Conservation (phyloP, 2,888 invertebrate species). For the Brachylomia viminalis region DNA sequence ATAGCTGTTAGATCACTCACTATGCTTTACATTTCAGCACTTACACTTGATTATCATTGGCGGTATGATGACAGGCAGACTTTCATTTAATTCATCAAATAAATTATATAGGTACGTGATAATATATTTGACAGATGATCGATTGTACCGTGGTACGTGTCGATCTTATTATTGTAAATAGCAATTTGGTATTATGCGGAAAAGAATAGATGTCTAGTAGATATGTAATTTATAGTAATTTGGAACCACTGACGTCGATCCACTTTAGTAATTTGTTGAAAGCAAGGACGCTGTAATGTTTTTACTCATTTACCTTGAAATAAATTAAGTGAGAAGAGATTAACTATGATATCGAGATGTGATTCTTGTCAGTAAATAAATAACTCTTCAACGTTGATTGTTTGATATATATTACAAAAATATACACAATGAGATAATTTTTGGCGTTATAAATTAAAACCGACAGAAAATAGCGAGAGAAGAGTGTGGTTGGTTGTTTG, state of each 20-base stretch:
- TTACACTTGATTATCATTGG: conserved; percentile 74
- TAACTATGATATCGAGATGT: conserved; percentile 20
- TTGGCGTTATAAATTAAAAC: neutral
- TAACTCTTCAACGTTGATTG: neutral
- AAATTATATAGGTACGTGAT: conserved; percentile 74
- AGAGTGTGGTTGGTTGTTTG: conserved; percentile 7
- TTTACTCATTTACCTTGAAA: conserved; percentile 45
- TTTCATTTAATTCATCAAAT: conserved; percentile 77
- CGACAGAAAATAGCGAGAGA: neutral
- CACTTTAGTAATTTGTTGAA: conserved; percentile 54
- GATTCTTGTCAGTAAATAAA: neutral
- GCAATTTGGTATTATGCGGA: conserved; percentile 44
- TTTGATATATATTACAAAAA: neutral
- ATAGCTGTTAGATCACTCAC: conserved; percentile 78
- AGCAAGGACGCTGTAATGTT: conserved; percentile 60
- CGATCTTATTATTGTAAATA: conserved; percentile 45
- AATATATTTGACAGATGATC: conserved; percentile 78
- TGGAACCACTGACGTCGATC: conserved; percentile 35
- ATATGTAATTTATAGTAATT: conserved; percentile 49
- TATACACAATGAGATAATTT: neutral
- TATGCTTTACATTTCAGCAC: conserved; percentile 76
- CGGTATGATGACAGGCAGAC: conserved; percentile 74
- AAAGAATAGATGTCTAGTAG: conserved; percentile 29
- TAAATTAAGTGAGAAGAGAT: conserved; percentile 23
- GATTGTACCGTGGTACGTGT: conserved; percentile 64